Evolutionary conservation across 2,797 vertebrate genomes (phyloP).

Genomic region (Morelia viridis): DNA sequence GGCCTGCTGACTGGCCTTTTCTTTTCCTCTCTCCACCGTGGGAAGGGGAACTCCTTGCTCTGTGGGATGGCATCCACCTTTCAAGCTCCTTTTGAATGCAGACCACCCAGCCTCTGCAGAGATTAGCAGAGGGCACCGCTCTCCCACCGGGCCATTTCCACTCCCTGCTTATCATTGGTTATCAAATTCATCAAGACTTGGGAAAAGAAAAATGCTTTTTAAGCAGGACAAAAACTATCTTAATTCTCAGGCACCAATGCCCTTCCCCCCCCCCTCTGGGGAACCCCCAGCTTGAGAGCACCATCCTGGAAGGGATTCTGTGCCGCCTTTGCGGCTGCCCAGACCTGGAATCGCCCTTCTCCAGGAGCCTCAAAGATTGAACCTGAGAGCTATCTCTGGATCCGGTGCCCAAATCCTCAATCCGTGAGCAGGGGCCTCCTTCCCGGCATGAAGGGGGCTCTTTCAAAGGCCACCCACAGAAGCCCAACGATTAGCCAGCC

Average conservation of each 20-base stretch:
- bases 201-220: conserved; percentile 38
- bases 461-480: conserved; percentile 57
- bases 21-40: conserved; percentile 33
- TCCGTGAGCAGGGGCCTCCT: conserved; percentile 72
- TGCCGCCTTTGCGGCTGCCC: not conserved
- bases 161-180: conserved; percentile 37
- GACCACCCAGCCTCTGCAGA: conserved; percentile 54
- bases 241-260: not conserved
- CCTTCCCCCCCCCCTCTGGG: conserved; percentile 32
- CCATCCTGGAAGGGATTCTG: not conserved
- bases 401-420: conserved; percentile 68
- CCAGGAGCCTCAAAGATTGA: conserved; percentile 27
- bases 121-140: not conserved
- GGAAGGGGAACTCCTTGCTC: conserved; percentile 41
- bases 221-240: not conserved
- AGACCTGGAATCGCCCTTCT: not conserved
- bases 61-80: conserved; percentile 37
- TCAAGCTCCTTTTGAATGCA: conserved; percentile 47
- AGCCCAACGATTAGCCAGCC: conserved; percentile 56
- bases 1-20: conserved; percentile 37
- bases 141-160: conserved; percentile 32
- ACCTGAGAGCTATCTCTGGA: conserved; percentile 67
- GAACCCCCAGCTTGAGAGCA: conserved; percentile 54
- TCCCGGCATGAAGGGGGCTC: conserved; percentile 67
- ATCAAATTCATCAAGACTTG: conserved; percentile 44